A percentile compares a stretch with the other conserved stretches of the same genome.
Conservation (phyloP, 2,888 invertebrate genomes). For the Limenitis camilla region DNA sequence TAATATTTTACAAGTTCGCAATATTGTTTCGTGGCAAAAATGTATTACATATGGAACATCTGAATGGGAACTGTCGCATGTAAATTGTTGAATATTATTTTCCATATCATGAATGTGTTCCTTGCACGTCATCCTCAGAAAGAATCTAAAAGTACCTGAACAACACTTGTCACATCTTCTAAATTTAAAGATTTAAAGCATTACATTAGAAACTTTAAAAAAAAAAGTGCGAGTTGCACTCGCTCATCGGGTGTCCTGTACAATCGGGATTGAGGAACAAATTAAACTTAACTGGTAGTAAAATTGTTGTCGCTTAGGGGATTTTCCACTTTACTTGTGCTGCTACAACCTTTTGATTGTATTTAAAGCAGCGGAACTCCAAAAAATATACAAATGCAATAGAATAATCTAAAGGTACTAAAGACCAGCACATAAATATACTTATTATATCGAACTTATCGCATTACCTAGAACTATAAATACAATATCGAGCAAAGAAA, state of each 20-base stretch:
- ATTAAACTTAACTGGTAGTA: neutral
- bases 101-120: conserved; percentile 8
- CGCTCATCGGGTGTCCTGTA: no score
- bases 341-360: no score
- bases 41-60: conserved; percentile 6
- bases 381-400: no score
- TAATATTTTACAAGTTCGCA: neutral
- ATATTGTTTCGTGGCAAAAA: conserved; percentile 15
- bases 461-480: conserved; percentile 6
- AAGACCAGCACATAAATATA: no score
- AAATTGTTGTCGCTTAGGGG: neutral
- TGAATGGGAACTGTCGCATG: conserved; percentile 7
- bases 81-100: conserved; percentile 11
- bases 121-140: conserved; percentile 3
- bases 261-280: neutral
- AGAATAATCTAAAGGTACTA: no score
- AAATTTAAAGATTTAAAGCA: no score
- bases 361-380: no score
- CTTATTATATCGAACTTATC: no score
- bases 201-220: no score
- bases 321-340: no score
- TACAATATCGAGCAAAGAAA: conserved; percentile 24
- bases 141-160: neutral
- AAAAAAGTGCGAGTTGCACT: no score
- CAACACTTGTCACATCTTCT: no score